Evolutionary conservation across 1,140 invertebrate genomes (phyloP).

Genomic region (Dinothrombium tinctorium): DNA sequence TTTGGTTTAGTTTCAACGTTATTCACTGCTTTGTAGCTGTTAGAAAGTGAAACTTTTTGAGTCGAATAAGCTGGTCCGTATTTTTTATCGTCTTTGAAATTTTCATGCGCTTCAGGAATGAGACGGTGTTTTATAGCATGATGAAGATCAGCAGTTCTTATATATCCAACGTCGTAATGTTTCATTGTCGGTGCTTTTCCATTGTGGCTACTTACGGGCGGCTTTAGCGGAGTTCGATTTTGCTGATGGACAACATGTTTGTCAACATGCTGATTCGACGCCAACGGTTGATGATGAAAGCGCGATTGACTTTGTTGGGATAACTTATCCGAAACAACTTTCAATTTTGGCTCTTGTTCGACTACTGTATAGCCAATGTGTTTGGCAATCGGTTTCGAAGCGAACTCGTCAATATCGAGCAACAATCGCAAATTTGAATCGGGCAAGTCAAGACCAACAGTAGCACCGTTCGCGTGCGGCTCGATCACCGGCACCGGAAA

Average conservation of each 20-base stretch:
- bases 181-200: not conserved
- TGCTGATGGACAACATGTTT: too few relatives aligned
- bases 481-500: conserved; percentile 9
- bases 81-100: too few relatives aligned
- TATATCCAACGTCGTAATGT: conserved; percentile 5
- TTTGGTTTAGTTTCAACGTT: too few relatives aligned
- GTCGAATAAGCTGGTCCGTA: too few relatives aligned
- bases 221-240: not conserved
- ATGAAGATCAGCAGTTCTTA: conserved; percentile 5
- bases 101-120: not conserved
- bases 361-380: conserved; percentile 11
- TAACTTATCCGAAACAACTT: not conserved
- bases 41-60: too few relatives aligned
- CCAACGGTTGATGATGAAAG: not conserved
- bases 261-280: not conserved
- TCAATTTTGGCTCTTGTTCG: not conserved
- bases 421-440: conserved; percentile 6
- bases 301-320: not conserved
- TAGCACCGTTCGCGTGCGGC: conserved; percentile 13
- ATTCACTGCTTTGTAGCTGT: too few relatives aligned
- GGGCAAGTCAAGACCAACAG: conserved; percentile 15
- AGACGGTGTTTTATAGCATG: not conserved
- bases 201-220: not conserved
- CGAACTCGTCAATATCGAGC: conserved; percentile 8
- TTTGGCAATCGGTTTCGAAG: conserved; percentile 7